Evolutionary conservation across 2,113 vertebrate genomes (phyloP).

Genomic region (Maccullochella peelii): DNA sequence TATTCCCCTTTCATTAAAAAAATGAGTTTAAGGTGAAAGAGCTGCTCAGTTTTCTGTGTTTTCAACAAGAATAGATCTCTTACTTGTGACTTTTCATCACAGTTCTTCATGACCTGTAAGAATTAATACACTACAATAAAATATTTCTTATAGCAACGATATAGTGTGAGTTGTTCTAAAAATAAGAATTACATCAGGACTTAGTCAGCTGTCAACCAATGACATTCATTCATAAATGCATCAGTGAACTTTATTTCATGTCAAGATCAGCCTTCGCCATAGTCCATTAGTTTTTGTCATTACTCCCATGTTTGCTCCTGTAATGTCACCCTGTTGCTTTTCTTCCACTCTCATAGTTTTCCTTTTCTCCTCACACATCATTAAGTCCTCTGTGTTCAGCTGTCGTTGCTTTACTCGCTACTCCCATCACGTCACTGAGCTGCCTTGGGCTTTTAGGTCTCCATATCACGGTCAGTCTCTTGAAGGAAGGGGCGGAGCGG

Average conservation of each 20-base stretch:
- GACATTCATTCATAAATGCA: background rate
- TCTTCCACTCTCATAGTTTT: conserved; percentile 6
- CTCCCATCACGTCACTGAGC: background rate
- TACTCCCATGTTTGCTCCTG: background rate
- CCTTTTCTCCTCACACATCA: conserved; percentile 4
- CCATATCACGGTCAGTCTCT: background rate
- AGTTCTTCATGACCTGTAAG: background rate
- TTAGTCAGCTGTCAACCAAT: background rate
- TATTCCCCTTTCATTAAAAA: background rate
- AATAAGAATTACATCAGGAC: background rate
- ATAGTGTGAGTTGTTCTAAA: background rate
- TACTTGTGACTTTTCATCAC: background rate
- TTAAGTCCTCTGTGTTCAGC: conserved; percentile 32
- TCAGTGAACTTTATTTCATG: background rate
- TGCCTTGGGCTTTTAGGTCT: conserved; percentile 11
- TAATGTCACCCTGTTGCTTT: background rate
- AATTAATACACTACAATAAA: background rate
- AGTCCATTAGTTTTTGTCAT: background rate
- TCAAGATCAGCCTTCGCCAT: background rate
- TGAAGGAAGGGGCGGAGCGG: background rate
- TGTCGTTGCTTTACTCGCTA: background rate
- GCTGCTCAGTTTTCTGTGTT: background rate
- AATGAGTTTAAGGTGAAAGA: conserved; percentile 6
- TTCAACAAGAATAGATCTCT: background rate
- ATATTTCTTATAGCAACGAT: too few relatives aligned